phyloP scores from a whole-genome alignment of 2,888 invertebrate species.

The Stegana nigrithorax region DNA sequence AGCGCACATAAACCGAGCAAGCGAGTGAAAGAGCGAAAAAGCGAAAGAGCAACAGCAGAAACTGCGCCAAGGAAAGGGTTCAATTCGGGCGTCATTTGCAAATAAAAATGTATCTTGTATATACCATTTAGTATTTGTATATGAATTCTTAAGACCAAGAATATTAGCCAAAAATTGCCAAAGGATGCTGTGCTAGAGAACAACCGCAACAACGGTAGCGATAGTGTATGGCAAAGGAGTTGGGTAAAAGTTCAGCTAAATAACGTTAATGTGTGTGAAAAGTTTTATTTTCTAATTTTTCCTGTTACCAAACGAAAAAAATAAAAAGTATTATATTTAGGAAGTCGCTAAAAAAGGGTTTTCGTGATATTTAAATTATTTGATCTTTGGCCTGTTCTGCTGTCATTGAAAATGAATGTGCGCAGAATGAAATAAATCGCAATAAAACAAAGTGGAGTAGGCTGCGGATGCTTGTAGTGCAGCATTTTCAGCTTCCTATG shows the following conservation, averaged over 20 bases:
- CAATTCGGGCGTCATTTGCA: not conserved
- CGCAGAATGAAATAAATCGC: conserved; percentile 8
- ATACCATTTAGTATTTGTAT: too few relatives aligned
- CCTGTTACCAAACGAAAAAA: too few relatives aligned
- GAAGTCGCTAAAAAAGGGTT: conserved; percentile 15
- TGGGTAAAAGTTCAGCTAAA: conserved; percentile 1
- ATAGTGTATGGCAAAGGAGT: too few relatives aligned
- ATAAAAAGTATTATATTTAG: too few relatives aligned
- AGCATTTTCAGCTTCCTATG: not conserved
- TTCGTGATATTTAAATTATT: conserved; percentile 2
- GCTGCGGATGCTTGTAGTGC: not conserved
- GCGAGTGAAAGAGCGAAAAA: not conserved
- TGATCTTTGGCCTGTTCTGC: not conserved
- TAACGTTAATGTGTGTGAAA: conserved; percentile 10
- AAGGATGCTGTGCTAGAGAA: too few relatives aligned
- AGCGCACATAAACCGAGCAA: not conserved
- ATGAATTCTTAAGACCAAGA: too few relatives aligned
- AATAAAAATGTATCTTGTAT: too few relatives aligned
- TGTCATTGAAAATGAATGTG: not conserved
- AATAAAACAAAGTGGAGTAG: not conserved
- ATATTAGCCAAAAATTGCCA: too few relatives aligned
- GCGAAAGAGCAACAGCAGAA: not conserved
- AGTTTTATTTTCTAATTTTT: too few relatives aligned
- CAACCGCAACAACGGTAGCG: not conserved
- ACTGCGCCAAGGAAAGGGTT: not conserved